Percentiles rank a stretch among this genome's conserved stretches.
Evolutionary conservation across 1,140 invertebrate species (phyloP).

Genomic region (Heliconius eleuchia): DNA sequence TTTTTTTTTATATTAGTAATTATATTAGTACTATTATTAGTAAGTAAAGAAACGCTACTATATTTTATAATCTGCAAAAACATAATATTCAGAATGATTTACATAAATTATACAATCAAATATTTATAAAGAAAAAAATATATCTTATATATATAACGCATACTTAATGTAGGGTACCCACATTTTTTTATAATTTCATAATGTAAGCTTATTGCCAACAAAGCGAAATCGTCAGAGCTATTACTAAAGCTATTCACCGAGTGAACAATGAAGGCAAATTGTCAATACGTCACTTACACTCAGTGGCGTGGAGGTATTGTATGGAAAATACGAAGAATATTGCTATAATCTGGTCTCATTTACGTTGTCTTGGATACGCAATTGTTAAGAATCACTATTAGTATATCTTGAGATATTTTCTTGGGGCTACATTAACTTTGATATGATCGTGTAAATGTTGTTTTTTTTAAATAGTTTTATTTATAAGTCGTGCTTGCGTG

Average conservation of each 20-base stretch:
- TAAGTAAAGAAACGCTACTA: too few species aligned
- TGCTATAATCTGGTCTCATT: not conserved
- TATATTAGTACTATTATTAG: too few species aligned
- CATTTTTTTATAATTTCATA: not conserved
- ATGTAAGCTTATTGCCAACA: constrained; percentile 1
- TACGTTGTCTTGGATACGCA: not conserved
- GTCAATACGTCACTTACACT: constrained; percentile 12
- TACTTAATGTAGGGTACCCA: not conserved
- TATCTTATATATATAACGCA: not conserved
- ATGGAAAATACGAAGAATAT: constrained; percentile 4
- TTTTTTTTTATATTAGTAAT: too few species aligned
- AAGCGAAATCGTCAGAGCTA: not conserved
- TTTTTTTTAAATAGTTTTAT: not conserved
- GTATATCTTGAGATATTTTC: too few species aligned
- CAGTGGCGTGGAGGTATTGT: not conserved
- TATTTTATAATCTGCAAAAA: too few species aligned
- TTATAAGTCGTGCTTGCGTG: too few species aligned
- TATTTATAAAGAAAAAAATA: too few species aligned
- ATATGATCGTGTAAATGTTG: too few species aligned
- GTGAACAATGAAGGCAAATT: constrained; percentile 10
- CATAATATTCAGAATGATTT: too few species aligned
- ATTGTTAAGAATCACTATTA: not conserved
- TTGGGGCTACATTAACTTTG: too few species aligned
- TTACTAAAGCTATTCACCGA: constrained; percentile 1
- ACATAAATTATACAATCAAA: too few species aligned